phyloP scores from a whole-genome alignment of 2,888 invertebrate genomes.

The Drosophila suboccidentalis region DNA sequence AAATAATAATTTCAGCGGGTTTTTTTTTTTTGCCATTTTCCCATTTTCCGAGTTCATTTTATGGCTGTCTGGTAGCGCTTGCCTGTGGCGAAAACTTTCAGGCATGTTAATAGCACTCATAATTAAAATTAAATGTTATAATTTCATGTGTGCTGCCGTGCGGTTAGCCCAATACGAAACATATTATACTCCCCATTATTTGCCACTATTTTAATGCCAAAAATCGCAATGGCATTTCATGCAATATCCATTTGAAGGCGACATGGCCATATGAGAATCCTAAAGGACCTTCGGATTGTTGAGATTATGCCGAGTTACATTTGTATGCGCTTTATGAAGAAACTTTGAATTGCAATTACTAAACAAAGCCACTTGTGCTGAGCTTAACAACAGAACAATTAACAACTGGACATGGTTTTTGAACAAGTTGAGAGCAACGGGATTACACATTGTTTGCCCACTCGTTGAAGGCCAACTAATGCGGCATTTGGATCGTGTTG shows the following conservation, averaged over 20 bases:
- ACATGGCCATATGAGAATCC: neutral
- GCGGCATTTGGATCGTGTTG: slow-evolving; percentile 41
- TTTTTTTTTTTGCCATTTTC: slow-evolving; percentile 39
- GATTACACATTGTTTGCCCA: slow-evolving; percentile 38
- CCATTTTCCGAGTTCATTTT: slow-evolving; percentile 51
- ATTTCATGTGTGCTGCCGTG: slow-evolving; percentile 71
- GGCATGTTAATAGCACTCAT: slow-evolving; percentile 76
- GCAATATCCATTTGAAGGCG: slow-evolving; percentile 4
- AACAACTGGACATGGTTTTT: slow-evolving; percentile 55
- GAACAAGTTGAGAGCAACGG: slow-evolving; percentile 26
- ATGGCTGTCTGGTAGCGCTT: slow-evolving; percentile 54
- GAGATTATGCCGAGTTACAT: neutral
- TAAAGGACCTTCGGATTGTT: neutral
- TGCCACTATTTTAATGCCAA: slow-evolving; percentile 5
- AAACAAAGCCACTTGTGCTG: slow-evolving; percentile 43
- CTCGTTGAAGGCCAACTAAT: slow-evolving; percentile 56
- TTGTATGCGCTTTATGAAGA: slow-evolving; percentile 43
- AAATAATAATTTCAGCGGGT: slow-evolving; percentile 62
- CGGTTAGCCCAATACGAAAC: slow-evolving; percentile 44
- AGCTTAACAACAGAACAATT: slow-evolving; percentile 37
- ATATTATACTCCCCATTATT: slow-evolving; percentile 22
- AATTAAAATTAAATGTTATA: slow-evolving; percentile 77
- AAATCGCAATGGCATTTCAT: neutral
- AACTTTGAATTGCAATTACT: slow-evolving; percentile 70
- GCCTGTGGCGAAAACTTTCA: slow-evolving; percentile 66